Evolutionary conservation across 2,113 vertebrate genomes (phyloP).

Genomic region (Mola mola): DNA sequence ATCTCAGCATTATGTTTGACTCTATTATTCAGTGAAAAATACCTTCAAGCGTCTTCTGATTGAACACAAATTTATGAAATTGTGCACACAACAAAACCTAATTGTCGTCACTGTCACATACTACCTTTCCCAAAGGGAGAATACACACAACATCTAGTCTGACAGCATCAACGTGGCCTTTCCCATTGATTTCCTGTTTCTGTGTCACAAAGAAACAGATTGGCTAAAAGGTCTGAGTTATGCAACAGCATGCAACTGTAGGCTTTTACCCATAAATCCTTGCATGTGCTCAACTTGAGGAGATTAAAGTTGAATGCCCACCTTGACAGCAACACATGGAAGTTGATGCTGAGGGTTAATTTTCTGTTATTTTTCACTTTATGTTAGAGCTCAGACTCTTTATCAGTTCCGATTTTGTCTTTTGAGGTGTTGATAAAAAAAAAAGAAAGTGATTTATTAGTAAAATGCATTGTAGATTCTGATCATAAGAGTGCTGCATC

Average conservation of each 20-base stretch:
- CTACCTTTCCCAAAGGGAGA: background rate
- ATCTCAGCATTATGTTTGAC: conserved; percentile 10
- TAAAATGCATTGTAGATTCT: no score
- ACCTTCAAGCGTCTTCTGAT: background rate
- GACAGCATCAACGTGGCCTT: conserved; percentile 13
- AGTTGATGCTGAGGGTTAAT: background rate
- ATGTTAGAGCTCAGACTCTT: background rate
- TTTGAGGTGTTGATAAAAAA: conserved; percentile 3
- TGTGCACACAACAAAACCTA: background rate
- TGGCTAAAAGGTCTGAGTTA: conserved; percentile 59
- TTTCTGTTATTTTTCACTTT: background rate
- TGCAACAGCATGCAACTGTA: conserved; percentile 62
- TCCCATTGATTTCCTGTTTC: conserved; percentile 61
- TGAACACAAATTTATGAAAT: background rate
- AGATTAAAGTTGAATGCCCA: conserved; percentile 62
- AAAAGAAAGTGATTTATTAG: no score
- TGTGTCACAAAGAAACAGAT: conserved; percentile 41
- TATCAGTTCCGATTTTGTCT: background rate
- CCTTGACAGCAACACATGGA: conserved; percentile 26
- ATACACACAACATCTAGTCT: background rate
- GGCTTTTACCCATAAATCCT: conserved; percentile 50
- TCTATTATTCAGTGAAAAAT: background rate
- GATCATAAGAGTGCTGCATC: conserved; percentile 14
- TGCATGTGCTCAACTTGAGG: conserved; percentile 57
- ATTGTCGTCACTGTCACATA: no score